Conservation (phyloP, 2,113 vertebrate genomes). For the Cygnus buccinator region DNA sequence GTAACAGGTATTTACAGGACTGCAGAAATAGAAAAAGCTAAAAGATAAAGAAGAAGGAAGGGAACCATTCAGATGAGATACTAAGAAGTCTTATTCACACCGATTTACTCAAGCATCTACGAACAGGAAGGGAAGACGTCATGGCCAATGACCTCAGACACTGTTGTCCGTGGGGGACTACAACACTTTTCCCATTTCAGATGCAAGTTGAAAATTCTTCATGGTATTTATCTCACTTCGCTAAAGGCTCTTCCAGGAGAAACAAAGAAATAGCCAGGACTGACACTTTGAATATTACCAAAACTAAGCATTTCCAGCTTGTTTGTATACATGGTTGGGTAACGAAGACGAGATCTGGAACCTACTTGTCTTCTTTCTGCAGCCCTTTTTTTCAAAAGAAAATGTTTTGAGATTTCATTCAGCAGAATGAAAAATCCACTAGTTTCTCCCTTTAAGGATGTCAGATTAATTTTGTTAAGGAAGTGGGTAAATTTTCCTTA, state of each 20-base stretch:
- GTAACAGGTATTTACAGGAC: background rate
- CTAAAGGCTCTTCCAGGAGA: background rate
- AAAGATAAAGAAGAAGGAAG: background rate
- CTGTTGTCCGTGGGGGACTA: too few species aligned
- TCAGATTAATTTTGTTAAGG: background rate
- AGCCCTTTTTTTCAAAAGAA: background rate
- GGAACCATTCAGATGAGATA: background rate
- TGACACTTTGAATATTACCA: background rate
- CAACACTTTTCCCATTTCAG: background rate
- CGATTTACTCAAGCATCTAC: background rate
- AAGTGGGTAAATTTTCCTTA: background rate
- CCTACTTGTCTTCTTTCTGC: background rate
- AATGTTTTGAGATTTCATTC: background rate
- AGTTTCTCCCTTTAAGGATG: background rate
- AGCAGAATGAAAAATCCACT: background rate
- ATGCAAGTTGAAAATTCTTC: background rate
- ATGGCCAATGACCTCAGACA: rapidly evolving
- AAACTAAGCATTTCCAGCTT: background rate
- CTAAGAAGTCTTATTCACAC: background rate
- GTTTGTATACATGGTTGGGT: background rate
- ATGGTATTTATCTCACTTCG: background rate
- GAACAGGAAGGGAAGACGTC: background rate
- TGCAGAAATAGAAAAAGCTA: background rate
- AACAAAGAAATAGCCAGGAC: background rate
- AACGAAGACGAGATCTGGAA: background rate